Conservation (phyloP, 35 echinoderm and acorn worm genomes). For the Nesometra sesokonis region DNA sequence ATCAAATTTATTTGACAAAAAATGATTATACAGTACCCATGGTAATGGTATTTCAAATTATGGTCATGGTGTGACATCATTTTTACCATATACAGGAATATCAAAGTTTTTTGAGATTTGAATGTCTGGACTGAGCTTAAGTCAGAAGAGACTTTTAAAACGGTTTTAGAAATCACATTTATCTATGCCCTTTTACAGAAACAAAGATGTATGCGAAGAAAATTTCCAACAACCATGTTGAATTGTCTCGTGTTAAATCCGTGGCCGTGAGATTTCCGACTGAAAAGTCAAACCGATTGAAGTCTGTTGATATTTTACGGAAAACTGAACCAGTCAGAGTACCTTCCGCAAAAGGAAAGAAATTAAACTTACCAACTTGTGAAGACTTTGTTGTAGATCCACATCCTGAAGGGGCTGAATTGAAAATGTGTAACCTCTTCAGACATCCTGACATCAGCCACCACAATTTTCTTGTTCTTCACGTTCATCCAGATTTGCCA, state of each 20-base stretch:
- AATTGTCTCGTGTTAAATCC: neutral
- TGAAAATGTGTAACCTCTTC: neutral
- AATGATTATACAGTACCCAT: too few species aligned
- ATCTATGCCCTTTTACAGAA: neutral
- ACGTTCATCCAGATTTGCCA: neutral
- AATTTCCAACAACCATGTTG: neutral
- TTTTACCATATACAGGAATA: too few species aligned
- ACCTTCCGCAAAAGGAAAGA: neutral
- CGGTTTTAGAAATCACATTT: too few species aligned
- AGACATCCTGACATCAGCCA: neutral
- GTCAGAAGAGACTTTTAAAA: too few species aligned
- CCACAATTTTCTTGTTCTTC: neutral
- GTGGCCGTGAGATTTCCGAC: neutral
- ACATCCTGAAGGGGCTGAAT: neutral
- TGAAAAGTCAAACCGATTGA: neutral
- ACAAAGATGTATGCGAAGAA: neutral
- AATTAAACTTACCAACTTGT: neutral
- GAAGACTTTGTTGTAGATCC: neutral
- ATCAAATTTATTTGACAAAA: too few species aligned
- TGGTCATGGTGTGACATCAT: too few species aligned
- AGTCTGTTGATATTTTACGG: neutral
- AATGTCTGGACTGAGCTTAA: too few species aligned
- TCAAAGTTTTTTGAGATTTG: too few species aligned
- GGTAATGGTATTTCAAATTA: too few species aligned
- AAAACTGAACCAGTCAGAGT: neutral